Evolutionary conservation across 2,797 vertebrate species (phyloP), one percentile per base, ranked within the genome.

Genomic region (Sandelia bainsii): DNA sequence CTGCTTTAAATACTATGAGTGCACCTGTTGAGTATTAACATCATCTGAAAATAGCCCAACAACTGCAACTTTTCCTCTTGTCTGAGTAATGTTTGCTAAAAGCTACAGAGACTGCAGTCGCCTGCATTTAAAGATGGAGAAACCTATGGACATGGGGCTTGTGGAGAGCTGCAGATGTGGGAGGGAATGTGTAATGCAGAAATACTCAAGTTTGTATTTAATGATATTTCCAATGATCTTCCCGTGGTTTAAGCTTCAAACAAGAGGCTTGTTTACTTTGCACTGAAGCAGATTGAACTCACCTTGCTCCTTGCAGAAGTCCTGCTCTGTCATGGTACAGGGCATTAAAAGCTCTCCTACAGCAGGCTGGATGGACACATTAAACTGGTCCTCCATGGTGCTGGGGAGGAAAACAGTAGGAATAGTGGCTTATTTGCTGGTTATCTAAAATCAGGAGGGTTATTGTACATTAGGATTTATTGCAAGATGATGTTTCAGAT

Each of bases 231-330:
- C 25, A 25, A 7, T 39, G 37, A 39, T 39, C 37, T 12, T 11
- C 2, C 3, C 4, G 9, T 39, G 37, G 37, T 13, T 13, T 39
- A 13, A 40, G 39, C 39, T 60, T 14, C 8, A 27, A n/a, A 65
- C 20, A 7, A 3, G 9, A 17, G 12, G 2, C 1, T n/a, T 6
- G 17, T 40, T 22, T 6, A 6, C 45, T 19, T 46, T 20, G 13
- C 10, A 40, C 0, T 4, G 22, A 50, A 5, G 34, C 0, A 27
- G 8, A 17, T 8, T 44, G 23, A 64, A 60, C 93, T 95, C 85
- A 98, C 98, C 96, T 95, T 97, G 97, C 72, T 99, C 96, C 84
- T 91, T 95, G 90, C 88, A 94, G 87, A 98, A 98, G 88, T 98
- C 97, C 44, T 95, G 93, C 75, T 98, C 96, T 12, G 94, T 95